Evolutionary conservation across 2,113 vertebrate genomes (phyloP).

Genomic region (Sebastes fasciatus): DNA sequence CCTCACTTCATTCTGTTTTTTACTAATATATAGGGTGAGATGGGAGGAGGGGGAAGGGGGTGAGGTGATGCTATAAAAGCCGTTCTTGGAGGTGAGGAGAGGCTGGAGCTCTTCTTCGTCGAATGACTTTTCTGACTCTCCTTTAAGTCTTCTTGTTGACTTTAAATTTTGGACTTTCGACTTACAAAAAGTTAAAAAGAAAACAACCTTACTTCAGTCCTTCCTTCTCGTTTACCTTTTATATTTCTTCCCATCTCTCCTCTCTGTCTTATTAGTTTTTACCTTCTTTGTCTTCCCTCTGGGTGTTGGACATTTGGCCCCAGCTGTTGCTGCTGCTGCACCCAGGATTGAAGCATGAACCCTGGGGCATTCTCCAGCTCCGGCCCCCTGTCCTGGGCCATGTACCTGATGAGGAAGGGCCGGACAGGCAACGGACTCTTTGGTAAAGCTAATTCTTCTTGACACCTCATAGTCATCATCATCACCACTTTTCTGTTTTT

Average conservation of each 20-base stretch:
- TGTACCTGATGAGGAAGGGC: constrained; percentile 87
- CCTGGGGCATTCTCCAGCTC: constrained; percentile 71
- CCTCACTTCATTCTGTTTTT: constrained; percentile 45
- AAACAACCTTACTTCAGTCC: neutral
- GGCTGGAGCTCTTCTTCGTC: neutral
- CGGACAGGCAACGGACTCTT: constrained; percentile 75
- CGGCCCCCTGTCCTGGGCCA: constrained; percentile 83
- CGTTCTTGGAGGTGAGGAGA: constrained; percentile 31
- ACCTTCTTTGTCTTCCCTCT: constrained; percentile 1
- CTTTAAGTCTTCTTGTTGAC: neutral
- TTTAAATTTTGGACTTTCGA: constrained; percentile 9
- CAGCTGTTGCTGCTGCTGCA: constrained; percentile 17
- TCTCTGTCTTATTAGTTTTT: neutral
- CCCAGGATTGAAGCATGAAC: constrained; percentile 78
- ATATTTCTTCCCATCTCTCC: neutral
- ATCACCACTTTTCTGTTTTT: neutral
- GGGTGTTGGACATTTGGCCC: constrained; percentile 17
- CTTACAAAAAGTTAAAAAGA: neutral
- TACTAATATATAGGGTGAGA: constrained; percentile 59
- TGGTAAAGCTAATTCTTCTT: constrained; percentile 66
- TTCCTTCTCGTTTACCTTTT: neutral
- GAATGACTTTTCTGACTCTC: neutral
- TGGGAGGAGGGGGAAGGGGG: neutral
- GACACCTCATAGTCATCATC: neutral
- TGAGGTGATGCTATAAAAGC: constrained; percentile 70